Evolutionary conservation across 2,888 invertebrate genomes (phyloP), one percentile per base, ranked within the genome.

Genomic region (Ophion costatus): DNA sequence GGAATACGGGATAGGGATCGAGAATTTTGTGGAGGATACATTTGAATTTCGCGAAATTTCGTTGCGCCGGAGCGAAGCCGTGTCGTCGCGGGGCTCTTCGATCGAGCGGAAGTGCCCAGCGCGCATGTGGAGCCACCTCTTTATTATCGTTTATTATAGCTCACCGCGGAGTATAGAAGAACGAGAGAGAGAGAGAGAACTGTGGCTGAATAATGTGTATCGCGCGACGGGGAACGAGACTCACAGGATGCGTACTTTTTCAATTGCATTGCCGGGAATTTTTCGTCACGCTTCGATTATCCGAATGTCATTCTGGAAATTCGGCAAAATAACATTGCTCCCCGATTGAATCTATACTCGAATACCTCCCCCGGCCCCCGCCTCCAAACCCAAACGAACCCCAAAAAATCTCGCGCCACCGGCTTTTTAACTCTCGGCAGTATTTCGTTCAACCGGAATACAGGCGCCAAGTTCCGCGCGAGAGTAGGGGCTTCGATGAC

Each of bases 221-320:
- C 83, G 77, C 61, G 73, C 83, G 51, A 67, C 67, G 76, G 77
- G 83, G 77, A 84, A 77, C 77, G 80, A 57, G 69, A 61, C 80
- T 73, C 80, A 84, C 84, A 81, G 84, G 84, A 84, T 84, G 80
- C 77, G 64, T 79, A 67, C 64, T 38, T 29, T 66, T 56, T 38
- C n/a, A 42, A 67, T 80, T 63, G 61, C 11, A 42, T 73, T 57
- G 73, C 73, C 64, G 75, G 70, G 59, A 71, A 57, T 67, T 77
- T 73, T 83, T 67, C 77, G 45, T 73, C 56, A 77, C 73, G 61
- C 83, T 71, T 73, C 71, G 73, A 69, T 61, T 61, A 59, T 67
- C 81, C 63, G 38, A 33, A 56, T 56, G 51, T 56, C 42, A 20
- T 61, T 70, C 59, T n/a, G 24, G 29, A 66, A n/a, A 66, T 66